Percentiles rank a stretch among this genome's conserved stretches.
Conservation (phyloP, 2,888 invertebrate species). For the Noctua comes region DNA sequence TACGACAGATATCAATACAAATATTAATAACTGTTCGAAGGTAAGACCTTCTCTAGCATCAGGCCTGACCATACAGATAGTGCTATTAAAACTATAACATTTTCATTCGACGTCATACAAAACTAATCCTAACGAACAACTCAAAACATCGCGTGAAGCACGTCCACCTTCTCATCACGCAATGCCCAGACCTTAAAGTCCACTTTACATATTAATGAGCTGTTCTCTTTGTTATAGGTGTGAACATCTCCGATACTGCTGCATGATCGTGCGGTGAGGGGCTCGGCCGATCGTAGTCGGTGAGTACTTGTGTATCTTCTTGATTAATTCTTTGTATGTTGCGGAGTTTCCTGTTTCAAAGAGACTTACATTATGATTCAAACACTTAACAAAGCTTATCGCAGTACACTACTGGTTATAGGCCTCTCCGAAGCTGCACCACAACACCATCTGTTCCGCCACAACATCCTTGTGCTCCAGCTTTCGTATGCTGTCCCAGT, state of each 20-base stretch:
- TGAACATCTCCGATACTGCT: conserved; percentile 37
- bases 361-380: no score
- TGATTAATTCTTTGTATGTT: background rate
- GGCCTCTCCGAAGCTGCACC: background rate
- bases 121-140: conserved; percentile 3
- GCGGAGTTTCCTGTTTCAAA: no score
- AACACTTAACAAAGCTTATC: no score
- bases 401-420: no score
- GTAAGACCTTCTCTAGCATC: background rate
- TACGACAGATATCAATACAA: background rate
- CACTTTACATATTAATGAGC: conserved; percentile 63
- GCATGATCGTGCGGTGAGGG: conserved; percentile 64
- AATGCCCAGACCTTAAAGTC: conserved; percentile 30
- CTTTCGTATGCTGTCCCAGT: no score
- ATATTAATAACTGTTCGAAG: background rate
- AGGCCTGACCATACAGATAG: background rate
- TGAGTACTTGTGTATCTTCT: conserved; percentile 38
- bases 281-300: conserved; percentile 67
- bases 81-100: background rate
- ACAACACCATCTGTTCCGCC: no score
- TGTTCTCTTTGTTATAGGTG: conserved; percentile 63
- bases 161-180: conserved; percentile 33
- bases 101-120: background rate
- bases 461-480: no score
- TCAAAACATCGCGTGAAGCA: conserved; percentile 39